A percentile compares a stretch with the other conserved stretches of the same genome.
These are phyloP conservation scores for Theonella swinhoei DNA, from an alignment of 37 sponge, comb jelly and placozoan species.

Conservation along the genomic window DNA sequence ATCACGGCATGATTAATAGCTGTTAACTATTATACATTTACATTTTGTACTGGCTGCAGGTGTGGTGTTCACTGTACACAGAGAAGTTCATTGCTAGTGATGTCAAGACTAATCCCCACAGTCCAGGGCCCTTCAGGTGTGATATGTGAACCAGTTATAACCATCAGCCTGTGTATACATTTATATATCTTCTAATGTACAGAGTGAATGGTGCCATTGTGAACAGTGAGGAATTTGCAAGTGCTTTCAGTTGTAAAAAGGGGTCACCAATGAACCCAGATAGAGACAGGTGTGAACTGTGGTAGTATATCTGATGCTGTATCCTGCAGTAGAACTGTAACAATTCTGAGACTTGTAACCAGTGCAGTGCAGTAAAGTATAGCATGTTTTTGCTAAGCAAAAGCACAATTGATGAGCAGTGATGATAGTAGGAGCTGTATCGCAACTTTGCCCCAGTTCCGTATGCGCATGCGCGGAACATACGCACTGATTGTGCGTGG, in stretches of 20 bases:
- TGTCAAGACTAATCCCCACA: slow-evolving; percentile 61
- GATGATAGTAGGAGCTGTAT: too few species aligned
- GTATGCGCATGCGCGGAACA: too few species aligned
- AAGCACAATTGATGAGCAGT: too few species aligned
- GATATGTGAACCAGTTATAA: neutral
- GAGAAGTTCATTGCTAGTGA: slow-evolving; percentile 1
- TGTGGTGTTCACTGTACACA: slow-evolving; percentile 73
- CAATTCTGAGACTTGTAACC: too few species aligned
- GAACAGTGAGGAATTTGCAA: slow-evolving; percentile 75
- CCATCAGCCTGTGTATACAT: neutral
- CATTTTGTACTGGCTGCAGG: slow-evolving; percentile 30
- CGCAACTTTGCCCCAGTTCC: too few species aligned
- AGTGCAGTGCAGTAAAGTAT: too few species aligned
- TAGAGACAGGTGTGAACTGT: slow-evolving; percentile 68
- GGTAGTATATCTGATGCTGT: too few species aligned
- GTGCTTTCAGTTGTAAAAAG: slow-evolving; percentile 68
- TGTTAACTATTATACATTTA: neutral
- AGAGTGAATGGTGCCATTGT: slow-evolving; percentile 77
- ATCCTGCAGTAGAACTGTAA: too few species aligned
- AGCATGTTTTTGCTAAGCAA: too few species aligned
- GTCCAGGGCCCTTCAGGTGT: slow-evolving; percentile 71
- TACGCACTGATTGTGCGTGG: too few species aligned
- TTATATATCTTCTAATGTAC: neutral
- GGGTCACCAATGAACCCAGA: slow-evolving; percentile 68
- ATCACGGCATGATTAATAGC: neutral